phyloP scores from a whole-genome alignment of 2,113 vertebrate genomes.

The Numida meleagris region DNA sequence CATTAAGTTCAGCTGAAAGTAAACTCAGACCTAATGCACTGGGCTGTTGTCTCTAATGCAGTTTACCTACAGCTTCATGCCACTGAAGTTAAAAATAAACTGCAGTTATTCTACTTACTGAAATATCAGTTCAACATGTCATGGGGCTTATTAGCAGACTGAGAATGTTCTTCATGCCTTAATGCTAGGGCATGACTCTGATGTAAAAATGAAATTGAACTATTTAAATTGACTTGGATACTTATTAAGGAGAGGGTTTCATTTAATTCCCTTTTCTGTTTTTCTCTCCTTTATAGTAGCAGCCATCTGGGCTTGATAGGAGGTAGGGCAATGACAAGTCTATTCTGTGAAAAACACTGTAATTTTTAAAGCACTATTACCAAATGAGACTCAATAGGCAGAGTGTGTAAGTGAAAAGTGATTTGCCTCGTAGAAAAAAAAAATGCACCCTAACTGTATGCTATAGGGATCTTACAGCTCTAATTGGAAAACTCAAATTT shows the following conservation, averaged over 20 bases:
- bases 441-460: neutral
- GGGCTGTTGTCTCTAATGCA: neutral
- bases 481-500: conserved; percentile 62
- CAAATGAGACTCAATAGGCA: conserved; percentile 47
- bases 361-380: conserved; percentile 61
- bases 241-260: conserved; percentile 54
- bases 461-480: neutral
- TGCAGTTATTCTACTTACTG: neutral
- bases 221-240: conserved; percentile 69
- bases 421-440: conserved; percentile 29
- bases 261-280: conserved; percentile 57
- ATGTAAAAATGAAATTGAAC: conserved; percentile 66
- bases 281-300: conserved; percentile 31
- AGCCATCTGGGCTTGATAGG: conserved; percentile 61
- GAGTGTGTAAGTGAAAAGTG: conserved; percentile 57
- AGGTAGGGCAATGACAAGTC: conserved; percentile 53
- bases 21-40: neutral
- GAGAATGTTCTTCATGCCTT: conserved; percentile 62
- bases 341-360: conserved; percentile 54
- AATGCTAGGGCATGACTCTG: conserved; percentile 58
- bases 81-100: conserved; percentile 56
- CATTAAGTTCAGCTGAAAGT: conserved; percentile 1
- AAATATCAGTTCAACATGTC: conserved; percentile 46
- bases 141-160: conserved; percentile 51
- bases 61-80: neutral